Conservation (phyloP, 2,797 vertebrate genomes). For the Lacerta agilis region DNA sequence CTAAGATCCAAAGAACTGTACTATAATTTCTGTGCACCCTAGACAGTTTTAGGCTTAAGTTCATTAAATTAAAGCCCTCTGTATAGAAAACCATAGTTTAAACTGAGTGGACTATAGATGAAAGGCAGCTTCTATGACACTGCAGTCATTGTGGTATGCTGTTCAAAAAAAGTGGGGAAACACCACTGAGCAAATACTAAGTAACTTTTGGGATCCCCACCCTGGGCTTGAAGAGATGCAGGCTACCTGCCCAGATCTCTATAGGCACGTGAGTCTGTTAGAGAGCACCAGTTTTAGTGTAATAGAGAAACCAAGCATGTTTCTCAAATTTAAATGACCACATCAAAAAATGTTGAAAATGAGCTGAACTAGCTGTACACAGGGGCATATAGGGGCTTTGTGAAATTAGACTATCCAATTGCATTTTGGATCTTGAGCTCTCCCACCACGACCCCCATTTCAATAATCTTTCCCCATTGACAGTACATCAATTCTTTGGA, state of each 20-base stretch:
- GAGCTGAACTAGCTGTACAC: background rate
- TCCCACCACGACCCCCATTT: too few relatives aligned
- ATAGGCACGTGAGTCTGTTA: background rate
- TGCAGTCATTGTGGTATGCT: background rate
- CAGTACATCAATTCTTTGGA: background rate
- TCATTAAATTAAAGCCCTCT: background rate
- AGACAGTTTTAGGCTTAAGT: background rate
- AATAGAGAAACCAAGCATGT: background rate
- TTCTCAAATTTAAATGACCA: background rate
- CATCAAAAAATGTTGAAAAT: background rate
- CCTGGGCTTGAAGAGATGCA: background rate
- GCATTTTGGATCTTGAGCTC: too few relatives aligned
- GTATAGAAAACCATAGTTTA: background rate
- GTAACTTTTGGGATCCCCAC: background rate
- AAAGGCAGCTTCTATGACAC: background rate
- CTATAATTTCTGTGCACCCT: background rate
- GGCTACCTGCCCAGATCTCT: background rate
- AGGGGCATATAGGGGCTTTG: background rate
- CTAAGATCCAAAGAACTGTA: background rate
- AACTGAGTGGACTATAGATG: background rate
- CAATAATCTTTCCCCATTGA: background rate
- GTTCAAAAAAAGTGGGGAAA: background rate
- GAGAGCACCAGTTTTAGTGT: background rate
- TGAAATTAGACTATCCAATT: background rate
- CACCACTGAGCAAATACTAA: background rate